These are phyloP conservation scores for Planiliza haematocheilus DNA, from an alignment of 2,113 vertebrate genomes.

Conservation along the genomic window DNA sequence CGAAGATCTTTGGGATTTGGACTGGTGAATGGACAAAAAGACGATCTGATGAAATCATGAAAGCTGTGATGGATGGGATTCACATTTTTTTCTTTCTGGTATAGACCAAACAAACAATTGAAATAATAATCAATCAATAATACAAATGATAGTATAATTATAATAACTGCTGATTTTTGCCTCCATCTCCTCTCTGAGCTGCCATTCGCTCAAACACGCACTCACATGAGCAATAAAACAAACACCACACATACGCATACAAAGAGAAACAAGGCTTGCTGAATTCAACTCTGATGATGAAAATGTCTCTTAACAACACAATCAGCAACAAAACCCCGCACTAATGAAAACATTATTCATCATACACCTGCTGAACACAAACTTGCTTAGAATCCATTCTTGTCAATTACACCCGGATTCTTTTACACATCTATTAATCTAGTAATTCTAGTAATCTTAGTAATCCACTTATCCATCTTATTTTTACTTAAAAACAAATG, in stretches of 20 bases:
- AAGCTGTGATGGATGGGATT: too few species aligned
- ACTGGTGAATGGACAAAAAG: too few species aligned
- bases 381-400: neutral
- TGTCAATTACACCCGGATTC: neutral
- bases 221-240: too few species aligned
- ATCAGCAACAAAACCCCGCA: neutral
- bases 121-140: neutral
- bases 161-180: too few species aligned
- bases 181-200: too few species aligned
- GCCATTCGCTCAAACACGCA: too few species aligned
- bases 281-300: neutral
- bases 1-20: too few species aligned
- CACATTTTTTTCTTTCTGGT: neutral
- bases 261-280: neutral
- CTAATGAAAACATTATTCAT: neutral
- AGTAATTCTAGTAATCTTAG: conserved; percentile 8
- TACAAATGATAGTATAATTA: neutral
- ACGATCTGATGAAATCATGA: too few species aligned
- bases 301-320: neutral
- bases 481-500: conserved; percentile 25
- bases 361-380: conserved; percentile 1
- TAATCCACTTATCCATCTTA: too few species aligned
- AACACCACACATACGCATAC: too few species aligned
- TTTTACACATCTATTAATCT: neutral
- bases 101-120: neutral